Evolutionary conservation across 2,888 invertebrate species (phyloP).

Genomic region (Campoplex nolae): DNA sequence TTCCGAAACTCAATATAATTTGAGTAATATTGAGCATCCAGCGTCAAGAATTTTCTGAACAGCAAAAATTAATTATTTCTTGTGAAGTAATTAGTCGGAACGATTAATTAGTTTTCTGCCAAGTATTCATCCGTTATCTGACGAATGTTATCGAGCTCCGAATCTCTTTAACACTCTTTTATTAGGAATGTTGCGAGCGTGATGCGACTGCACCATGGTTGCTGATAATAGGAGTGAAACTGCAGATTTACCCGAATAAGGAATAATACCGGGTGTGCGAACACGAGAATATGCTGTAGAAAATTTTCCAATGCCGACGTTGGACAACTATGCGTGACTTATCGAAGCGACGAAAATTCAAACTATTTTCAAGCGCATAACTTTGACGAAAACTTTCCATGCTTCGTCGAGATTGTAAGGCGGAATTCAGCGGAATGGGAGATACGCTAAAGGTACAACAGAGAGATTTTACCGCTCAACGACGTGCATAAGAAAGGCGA

Average conservation of each 20-base stretch:
- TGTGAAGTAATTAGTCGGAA: no score
- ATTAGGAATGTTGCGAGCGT: slow-evolving; percentile 13
- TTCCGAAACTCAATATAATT: no score
- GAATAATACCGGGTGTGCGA: slow-evolving; percentile 27
- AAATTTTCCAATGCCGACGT: slow-evolving; percentile 49
- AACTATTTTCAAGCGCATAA: slow-evolving; percentile 65
- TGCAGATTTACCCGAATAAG: slow-evolving; percentile 19
- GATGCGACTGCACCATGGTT: slow-evolving; percentile 2
- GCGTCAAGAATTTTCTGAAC: no score
- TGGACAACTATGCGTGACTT: slow-evolving; percentile 61
- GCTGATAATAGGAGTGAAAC: slow-evolving; percentile 25
- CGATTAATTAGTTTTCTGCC: background rate
- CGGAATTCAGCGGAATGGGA: slow-evolving; percentile 23
- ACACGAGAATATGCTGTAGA: slow-evolving; percentile 30
- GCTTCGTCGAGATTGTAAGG: slow-evolving; percentile 54
- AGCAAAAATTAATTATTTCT: background rate
- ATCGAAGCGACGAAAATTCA: slow-evolving; percentile 68
- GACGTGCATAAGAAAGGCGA: slow-evolving; percentile 5
- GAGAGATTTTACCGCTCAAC: slow-evolving; percentile 23
- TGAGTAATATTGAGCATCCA: no score
- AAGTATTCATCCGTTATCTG: background rate
- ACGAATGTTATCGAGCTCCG: background rate
- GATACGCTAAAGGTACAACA: slow-evolving; percentile 9
- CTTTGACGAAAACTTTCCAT: slow-evolving; percentile 63
- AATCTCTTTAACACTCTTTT: background rate